Base-by-base conservation (phyloP, 2,888 invertebrate genomes). In the Drosophila kuntzei region DNA sequence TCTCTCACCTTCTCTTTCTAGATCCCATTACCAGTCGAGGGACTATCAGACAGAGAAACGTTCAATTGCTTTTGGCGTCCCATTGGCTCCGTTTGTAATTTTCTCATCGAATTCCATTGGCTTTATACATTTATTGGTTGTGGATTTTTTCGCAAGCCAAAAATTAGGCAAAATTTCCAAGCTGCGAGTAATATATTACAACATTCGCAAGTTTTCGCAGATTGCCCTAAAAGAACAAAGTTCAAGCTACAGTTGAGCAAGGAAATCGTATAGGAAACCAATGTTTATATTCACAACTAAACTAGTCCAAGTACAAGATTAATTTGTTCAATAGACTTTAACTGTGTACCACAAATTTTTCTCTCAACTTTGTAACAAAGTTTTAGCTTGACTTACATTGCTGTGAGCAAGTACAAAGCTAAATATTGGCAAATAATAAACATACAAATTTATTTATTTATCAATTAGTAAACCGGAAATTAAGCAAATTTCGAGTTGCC, bases 61-160 rank as follows among this genome's bases (percentile, higher is more conserved):
- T 32, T 18, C 44, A 68, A 76, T 76, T 66, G 65, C 60, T 68
- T 66, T 60, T 65, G 80, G 76, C 80, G 53, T 79, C 57, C 61
- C 72, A 63, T 66, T 76, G 72, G 66, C 61, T 61, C 57, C 41
- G 9, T 59, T 54, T 59, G 62, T 54, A 62, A 76, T 76, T 76
- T 66, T 43, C 65, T 27, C 68, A 25, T 29, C 54, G 66, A 65
- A 49, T 65, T 79, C 44, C 20, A 58, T 55, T 25, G 34, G 44
- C 37, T 53, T 29, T 22, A 43, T 46, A 34, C 53, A 44, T 62
- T 73, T 60, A 72, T 77, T 73, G 63, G 73, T 39, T 36, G 57
- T 27, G 43, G 29, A 34, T 53, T 55, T 43, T 4, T 32, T 34
- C 22, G 22, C 58, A 41, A 25, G 47, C 36, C 55, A 54, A 55